Conservation (phyloP, 2,113 vertebrate species). For the Empidonax alnorum region DNA sequence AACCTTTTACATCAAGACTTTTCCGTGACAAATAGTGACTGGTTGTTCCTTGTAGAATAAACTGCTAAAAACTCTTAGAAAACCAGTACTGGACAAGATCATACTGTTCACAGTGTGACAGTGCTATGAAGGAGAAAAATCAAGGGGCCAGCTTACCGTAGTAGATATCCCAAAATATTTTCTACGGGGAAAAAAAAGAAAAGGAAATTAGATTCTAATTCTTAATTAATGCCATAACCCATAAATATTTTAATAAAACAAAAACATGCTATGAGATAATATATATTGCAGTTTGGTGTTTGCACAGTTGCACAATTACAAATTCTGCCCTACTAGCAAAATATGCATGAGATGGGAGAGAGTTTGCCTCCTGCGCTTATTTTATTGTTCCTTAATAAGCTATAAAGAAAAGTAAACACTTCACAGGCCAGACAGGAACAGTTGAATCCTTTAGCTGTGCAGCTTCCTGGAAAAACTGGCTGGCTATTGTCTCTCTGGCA, state of each 20-base stretch:
- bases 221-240: background rate
- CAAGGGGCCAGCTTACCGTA: slow-evolving; percentile 56
- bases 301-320: background rate
- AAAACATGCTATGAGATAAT: background rate
- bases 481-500: accelerated
- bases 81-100: background rate
- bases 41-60: background rate
- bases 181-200: background rate
- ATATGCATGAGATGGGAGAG: background rate
- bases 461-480: background rate
- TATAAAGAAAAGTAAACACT: background rate
- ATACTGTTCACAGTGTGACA: background rate
- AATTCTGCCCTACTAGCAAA: background rate
- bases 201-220: background rate
- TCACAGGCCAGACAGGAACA: background rate
- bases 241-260: background rate
- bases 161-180: slow-evolving; percentile 70
- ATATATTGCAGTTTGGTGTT: background rate
- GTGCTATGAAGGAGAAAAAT: background rate
- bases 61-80: background rate
- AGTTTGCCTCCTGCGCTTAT: background rate
- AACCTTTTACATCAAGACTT: background rate
- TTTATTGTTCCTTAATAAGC: background rate
- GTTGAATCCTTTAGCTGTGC: background rate
- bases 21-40: background rate